Evolutionary conservation across 2,113 vertebrate genomes (phyloP).

Genomic region (Syngnathus floridae): DNA sequence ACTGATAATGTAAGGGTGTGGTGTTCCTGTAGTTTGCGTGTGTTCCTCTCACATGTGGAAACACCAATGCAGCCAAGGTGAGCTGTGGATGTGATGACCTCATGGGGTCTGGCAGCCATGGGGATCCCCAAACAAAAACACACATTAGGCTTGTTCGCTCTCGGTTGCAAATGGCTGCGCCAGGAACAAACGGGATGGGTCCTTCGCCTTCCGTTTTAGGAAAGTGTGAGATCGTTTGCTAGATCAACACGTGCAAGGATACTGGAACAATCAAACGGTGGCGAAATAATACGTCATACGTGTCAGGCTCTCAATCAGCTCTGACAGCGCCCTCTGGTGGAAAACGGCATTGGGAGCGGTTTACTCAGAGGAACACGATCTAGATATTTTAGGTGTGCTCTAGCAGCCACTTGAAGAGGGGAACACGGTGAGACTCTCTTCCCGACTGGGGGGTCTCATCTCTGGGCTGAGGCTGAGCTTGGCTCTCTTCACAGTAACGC

Average conservation of each 20-base stretch:
- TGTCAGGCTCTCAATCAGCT: slow-evolving; percentile 6
- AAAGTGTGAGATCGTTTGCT: slow-evolving; percentile 8
- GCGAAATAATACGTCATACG: slow-evolving; percentile 13
- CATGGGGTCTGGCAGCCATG: slow-evolving; percentile 48
- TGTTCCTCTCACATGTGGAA: slow-evolving; percentile 53
- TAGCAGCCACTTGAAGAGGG: slow-evolving; percentile 87
- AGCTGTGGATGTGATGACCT: slow-evolving; percentile 53
- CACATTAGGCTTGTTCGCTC: slow-evolving; percentile 7
- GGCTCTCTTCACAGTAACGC: slow-evolving; percentile 79
- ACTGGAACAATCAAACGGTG: slow-evolving; percentile 19
- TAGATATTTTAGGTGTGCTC: slow-evolving; percentile 73
- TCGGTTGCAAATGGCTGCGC: slow-evolving; percentile 15
- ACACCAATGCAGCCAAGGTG: slow-evolving; percentile 53
- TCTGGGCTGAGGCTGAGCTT: slow-evolving; percentile 50
- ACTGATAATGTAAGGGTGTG: slow-evolving; percentile 42
- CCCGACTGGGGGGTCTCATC: slow-evolving; percentile 28
- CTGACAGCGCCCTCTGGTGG: slow-evolving; percentile 32
- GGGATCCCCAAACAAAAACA: slow-evolving; percentile 63
- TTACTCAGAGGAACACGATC: background rate
- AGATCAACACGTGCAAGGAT: slow-evolving; percentile 15
- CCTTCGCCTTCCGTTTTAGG: slow-evolving; percentile 9
- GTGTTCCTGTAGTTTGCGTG: slow-evolving; percentile 14
- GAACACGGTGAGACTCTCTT: slow-evolving; percentile 40
- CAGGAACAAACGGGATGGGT: slow-evolving; percentile 32
- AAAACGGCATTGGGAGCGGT: background rate